Conservation (phyloP, 1,140 invertebrate genomes). For the Antheraea mylitta region DNA sequence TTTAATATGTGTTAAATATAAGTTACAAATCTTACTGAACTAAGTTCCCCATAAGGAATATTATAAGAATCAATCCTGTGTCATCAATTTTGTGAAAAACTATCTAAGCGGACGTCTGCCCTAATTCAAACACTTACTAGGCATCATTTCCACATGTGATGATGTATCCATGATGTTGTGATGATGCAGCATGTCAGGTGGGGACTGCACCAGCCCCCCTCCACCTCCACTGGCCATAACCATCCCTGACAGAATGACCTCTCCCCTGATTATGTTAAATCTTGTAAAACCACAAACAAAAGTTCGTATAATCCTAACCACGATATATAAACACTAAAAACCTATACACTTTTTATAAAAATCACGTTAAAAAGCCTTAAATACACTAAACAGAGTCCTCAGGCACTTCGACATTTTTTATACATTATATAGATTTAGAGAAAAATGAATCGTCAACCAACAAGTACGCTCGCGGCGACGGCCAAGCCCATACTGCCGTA, state of each 20-base stretch:
- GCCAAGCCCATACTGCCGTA: conserved; percentile 74
- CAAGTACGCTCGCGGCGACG: conserved; percentile 56
- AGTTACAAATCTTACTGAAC: too few species aligned
- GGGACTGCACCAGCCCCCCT: conserved; percentile 75
- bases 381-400: conserved; percentile 28
- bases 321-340: too few species aligned
- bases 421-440: conserved; percentile 42
- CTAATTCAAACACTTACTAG: conserved; percentile 46
- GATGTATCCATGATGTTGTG: conserved; percentile 74
- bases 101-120: too few species aligned
- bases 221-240: conserved; percentile 73
- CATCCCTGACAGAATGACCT: conserved; percentile 45
- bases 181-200: conserved; percentile 74
- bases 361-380: conserved; percentile 16
- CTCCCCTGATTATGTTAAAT: not conserved
- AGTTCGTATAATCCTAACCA: too few species aligned
- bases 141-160: conserved; percentile 73
- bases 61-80: too few species aligned
- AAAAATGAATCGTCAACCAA: conserved; percentile 32
- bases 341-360: not conserved
- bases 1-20: too few species aligned
- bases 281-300: not conserved
- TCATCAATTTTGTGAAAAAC: too few species aligned
- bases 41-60: too few species aligned
- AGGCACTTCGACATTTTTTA: conserved; percentile 69